These are phyloP conservation scores for Sialis fuliginosa DNA, from an alignment of 2,888 invertebrate species.

Conservation along the genomic window DNA sequence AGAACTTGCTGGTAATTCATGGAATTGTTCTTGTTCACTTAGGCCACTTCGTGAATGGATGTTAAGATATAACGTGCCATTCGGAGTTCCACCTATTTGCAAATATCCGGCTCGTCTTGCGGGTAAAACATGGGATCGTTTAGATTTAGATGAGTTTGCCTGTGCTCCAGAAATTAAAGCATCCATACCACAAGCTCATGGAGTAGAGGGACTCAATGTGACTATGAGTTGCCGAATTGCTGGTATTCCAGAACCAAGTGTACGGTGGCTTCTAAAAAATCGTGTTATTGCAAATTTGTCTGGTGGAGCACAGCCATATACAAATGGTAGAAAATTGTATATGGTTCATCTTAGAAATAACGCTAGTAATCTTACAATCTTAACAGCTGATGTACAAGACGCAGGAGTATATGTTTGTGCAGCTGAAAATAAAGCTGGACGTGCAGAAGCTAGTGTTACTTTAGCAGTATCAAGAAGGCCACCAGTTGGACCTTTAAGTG, in stretches of 20 bases:
- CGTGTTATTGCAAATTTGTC: slow-evolving; percentile 48
- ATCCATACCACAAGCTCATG: slow-evolving; percentile 37
- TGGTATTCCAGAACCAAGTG: slow-evolving; percentile 53
- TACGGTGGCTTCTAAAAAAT: slow-evolving; percentile 55
- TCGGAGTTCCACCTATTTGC: slow-evolving; percentile 52
- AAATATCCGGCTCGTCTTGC: slow-evolving; percentile 42
- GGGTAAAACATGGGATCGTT: slow-evolving; percentile 53
- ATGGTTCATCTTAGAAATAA: slow-evolving; percentile 46
- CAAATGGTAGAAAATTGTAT: slow-evolving; percentile 39
- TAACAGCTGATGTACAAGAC: slow-evolving; percentile 54
- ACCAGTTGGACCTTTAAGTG: slow-evolving; percentile 36
- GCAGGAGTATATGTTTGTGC: slow-evolving; percentile 59
- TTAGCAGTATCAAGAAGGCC: slow-evolving; percentile 49
- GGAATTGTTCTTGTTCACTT: slow-evolving; percentile 66
- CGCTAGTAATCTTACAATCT: slow-evolving; percentile 55
- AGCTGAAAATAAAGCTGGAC: slow-evolving; percentile 67
- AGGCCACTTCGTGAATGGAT: slow-evolving; percentile 65
- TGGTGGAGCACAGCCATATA: slow-evolving; percentile 21
- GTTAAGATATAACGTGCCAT: slow-evolving; percentile 58
- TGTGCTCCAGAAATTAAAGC: slow-evolving; percentile 55
- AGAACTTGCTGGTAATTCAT: slow-evolving; percentile 60
- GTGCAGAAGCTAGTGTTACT: slow-evolving; percentile 54
- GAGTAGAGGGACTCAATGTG: slow-evolving; percentile 53
- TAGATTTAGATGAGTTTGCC: slow-evolving; percentile 63
- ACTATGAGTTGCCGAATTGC: slow-evolving; percentile 53